Percentiles rank a stretch among this genome's conserved stretches.
phyloP scores from a whole-genome alignment of 1,140 invertebrate genomes.

The Daktulosphaira vitifoliae region DNA sequence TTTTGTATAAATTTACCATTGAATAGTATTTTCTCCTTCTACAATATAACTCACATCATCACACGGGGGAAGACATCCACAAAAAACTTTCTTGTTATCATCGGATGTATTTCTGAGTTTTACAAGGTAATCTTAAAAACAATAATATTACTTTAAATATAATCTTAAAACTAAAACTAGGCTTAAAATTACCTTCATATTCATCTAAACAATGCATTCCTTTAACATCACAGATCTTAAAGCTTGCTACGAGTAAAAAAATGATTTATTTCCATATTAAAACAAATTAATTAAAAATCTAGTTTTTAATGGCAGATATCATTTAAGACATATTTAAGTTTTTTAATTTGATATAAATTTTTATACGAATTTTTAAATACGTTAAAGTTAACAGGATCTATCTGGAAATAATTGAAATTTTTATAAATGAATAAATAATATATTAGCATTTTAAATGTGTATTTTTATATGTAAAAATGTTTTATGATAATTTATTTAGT shows the following conservation, averaged over 20 bases:
- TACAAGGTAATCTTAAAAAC: slow-evolving; percentile 25
- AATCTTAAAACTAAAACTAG: slow-evolving; percentile 8
- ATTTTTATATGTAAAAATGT: too few relatives aligned
- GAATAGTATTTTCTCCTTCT: slow-evolving; percentile 35
- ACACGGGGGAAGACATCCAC: slow-evolving; percentile 53
- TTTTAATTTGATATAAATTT: too few relatives aligned
- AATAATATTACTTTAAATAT: not conserved
- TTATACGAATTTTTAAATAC: too few relatives aligned
- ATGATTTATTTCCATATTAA: not conserved
- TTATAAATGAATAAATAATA: too few relatives aligned
- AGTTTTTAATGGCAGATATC: too few relatives aligned
- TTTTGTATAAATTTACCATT: too few relatives aligned
- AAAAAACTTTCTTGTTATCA: slow-evolving; percentile 42
- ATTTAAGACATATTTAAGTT: too few relatives aligned
- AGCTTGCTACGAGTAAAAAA: slow-evolving; percentile 43
- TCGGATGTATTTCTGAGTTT: slow-evolving; percentile 15
- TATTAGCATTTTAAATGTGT: too few relatives aligned
- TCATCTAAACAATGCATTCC: slow-evolving; percentile 53
- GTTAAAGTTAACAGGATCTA: too few relatives aligned
- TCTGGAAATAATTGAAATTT: too few relatives aligned
- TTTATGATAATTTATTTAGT: too few relatives aligned
- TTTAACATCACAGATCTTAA: slow-evolving; percentile 50
- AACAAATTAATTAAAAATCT: too few relatives aligned
- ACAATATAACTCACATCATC: slow-evolving; percentile 54
- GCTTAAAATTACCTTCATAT: slow-evolving; percentile 48